Evolutionary conservation across 2,797 vertebrate genomes (phyloP).

Genomic region (Cynodonichthys magdalenae): DNA sequence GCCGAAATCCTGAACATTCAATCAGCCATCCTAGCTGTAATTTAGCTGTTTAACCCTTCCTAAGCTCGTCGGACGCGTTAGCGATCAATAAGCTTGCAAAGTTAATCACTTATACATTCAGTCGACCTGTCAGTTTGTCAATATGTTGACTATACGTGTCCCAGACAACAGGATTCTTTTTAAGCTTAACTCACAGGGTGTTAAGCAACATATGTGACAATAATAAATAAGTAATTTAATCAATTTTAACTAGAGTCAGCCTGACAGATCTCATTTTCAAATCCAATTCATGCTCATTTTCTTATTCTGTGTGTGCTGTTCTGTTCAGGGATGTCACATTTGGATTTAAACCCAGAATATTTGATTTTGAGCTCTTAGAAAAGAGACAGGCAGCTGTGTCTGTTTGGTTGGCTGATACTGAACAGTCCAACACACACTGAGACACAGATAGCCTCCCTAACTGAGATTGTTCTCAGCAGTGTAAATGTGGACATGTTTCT

Average conservation of each 20-base stretch:
- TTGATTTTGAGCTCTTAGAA: constrained; percentile 2
- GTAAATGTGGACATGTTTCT: constrained; percentile 26
- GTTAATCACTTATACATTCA: constrained; percentile 12
- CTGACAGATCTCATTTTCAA: constrained; percentile 26
- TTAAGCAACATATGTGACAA: neutral
- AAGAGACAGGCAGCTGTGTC: constrained; percentile 11
- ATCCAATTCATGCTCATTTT: constrained; percentile 36
- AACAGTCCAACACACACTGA: constrained; percentile 34
- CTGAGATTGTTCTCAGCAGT: constrained; percentile 38
- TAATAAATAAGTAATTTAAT: neutral
- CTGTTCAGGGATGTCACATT: neutral
- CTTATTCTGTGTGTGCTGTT: neutral
- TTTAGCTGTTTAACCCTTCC: constrained; percentile 1
- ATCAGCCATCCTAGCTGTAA: neutral
- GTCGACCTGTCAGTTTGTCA: constrained; percentile 5
- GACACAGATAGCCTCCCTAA: constrained; percentile 34
- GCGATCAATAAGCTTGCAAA: neutral
- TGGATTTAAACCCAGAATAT: neutral
- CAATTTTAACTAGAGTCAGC: neutral
- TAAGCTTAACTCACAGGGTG: neutral
- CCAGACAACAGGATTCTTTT: neutral
- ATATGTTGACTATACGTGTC: neutral
- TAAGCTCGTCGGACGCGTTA: neutral
- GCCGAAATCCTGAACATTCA: neutral
- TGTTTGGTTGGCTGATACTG: constrained; percentile 30